Percentiles rank a stretch among this genome's conserved stretches.
phyloP scores from a whole-genome alignment of 30 jellyfish, hydroid and myxozoan species.

The Chrysaora quinquecirrha region DNA sequence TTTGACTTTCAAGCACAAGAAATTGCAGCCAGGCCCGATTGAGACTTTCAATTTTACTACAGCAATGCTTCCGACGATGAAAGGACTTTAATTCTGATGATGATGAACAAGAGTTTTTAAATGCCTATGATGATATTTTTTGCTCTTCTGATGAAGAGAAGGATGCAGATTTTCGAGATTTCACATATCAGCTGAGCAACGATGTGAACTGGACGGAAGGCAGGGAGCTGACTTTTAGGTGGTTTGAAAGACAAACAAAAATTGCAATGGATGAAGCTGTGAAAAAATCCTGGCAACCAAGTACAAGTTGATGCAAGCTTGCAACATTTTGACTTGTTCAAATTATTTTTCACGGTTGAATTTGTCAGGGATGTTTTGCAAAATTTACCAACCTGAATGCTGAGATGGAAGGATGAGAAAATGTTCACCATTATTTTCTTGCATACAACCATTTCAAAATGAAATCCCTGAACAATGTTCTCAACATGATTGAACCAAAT shows the following conservation, averaged over 20 bases:
- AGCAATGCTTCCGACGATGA: background rate
- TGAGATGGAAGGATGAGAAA: too few relatives aligned
- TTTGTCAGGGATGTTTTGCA: too few relatives aligned
- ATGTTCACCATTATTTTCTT: background rate
- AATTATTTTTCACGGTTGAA: background rate
- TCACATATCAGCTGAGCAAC: background rate
- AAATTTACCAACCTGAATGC: too few relatives aligned
- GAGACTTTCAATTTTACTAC: background rate
- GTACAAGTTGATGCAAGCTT: background rate
- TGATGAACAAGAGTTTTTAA: too few relatives aligned
- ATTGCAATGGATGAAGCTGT: too few relatives aligned
- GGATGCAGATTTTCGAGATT: background rate
- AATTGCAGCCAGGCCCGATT: too few relatives aligned
- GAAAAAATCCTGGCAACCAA: too few relatives aligned
- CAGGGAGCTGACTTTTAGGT: background rate
- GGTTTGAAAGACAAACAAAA: background rate
- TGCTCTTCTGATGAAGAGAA: background rate
- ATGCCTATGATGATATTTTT: background rate
- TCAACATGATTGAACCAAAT: constrained; percentile 10
- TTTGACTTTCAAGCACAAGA: too few relatives aligned
- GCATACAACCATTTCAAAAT: constrained; percentile 36
- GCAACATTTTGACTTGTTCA: background rate
- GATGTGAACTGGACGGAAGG: background rate
- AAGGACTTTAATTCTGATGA: background rate
- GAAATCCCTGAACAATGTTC: constrained; percentile 26